Evolutionary conservation across 2,113 vertebrate genomes (phyloP), one percentile per base, ranked within the genome.

Genomic region (Aldabrachelys gigantea): DNA sequence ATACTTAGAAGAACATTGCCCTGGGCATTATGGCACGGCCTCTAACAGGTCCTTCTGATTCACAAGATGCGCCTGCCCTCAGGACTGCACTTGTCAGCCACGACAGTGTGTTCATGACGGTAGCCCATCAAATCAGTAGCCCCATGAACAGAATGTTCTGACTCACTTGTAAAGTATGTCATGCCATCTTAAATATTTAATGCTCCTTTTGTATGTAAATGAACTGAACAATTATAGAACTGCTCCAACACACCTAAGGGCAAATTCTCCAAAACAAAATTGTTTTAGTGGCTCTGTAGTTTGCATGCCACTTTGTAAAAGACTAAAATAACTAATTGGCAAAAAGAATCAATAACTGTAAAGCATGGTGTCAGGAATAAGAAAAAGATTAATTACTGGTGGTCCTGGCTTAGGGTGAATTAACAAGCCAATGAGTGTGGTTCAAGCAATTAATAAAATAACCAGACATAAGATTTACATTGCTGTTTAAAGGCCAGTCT

Each of bases 311-410:
- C 72, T 92, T 80, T 93, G 52, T 87, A 92, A 95, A 95, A 93
- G 57, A 83, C 57, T 82, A 72, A 94, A 89, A 95, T 96, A 95
- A 81, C 59, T 89, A 94, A 96, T 87, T 95, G 80, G 29, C 75
- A 89, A 91, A 92, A 47, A 53, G 52, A 62, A 96, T 96, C 96
- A 78, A 96, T 97, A 91, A 85, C 79, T 62, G 90, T 93, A 94
- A 97, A 92, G 80, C n/a, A 82, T 3, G 17, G 69, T 92, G 94
- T 95, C 89, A 91, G 81, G 93, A 94, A 95, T 82, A 91, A 94
- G 93, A 72, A 76, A 59, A 96, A 96, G 96, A 98, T 96, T 91
- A 93, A 97, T 96, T 78, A 88, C 56, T 49, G 62, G 88, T 94
- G 92, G 75, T 89, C 84, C 21, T 85, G 83, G 59, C 87, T 88